Conservation (phyloP, 2,797 vertebrate species). For the Serranus cabrilla region DNA sequence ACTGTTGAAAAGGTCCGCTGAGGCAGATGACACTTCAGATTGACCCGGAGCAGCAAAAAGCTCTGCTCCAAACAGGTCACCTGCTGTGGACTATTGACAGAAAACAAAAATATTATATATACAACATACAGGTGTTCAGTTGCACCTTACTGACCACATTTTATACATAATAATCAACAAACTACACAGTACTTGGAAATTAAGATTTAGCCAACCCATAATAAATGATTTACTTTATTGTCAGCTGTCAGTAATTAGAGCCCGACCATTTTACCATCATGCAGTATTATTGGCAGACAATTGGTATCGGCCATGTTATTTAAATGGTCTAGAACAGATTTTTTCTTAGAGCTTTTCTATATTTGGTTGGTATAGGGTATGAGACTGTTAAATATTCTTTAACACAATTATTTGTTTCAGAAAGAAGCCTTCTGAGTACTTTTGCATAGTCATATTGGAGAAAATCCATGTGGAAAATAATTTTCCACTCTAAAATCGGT, state of each 20-base stretch:
- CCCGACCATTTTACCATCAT: no score
- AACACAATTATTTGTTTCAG: no score
- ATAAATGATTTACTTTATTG: neutral
- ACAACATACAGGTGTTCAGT: neutral
- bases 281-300: no score
- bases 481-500: no score
- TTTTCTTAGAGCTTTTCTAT: no score
- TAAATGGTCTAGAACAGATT: no score
- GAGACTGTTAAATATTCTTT: no score
- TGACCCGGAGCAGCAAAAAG: slow-evolving; percentile 84
- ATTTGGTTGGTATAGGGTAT: no score
- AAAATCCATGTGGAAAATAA: no score
- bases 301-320: no score
- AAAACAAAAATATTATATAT: slow-evolving; percentile 6
- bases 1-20: slow-evolving; percentile 87
- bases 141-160: neutral
- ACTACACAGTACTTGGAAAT: neutral
- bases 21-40: slow-evolving; percentile 65
- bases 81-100: slow-evolving; percentile 81
- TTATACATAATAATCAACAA: neutral
- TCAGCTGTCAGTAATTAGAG: neutral
- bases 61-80: slow-evolving; percentile 88
- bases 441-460: no score
- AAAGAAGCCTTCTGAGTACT: no score
- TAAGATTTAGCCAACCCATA: slow-evolving; percentile 13